Conservation (phyloP, 2,113 vertebrate genomes). For the Rhabdomys dilectus region DNA sequence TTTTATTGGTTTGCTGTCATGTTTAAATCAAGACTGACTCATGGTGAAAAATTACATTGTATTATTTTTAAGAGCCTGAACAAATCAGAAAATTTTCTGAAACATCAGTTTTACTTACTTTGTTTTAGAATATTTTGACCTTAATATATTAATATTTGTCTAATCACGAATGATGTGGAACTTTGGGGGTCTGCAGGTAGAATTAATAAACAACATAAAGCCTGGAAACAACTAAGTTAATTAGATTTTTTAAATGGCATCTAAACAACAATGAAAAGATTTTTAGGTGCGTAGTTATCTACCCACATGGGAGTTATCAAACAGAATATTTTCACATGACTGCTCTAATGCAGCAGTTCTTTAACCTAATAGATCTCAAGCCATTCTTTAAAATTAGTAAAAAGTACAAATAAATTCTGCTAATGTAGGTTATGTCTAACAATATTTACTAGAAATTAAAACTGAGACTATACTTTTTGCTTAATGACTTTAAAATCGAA, state of each 20-base stretch:
- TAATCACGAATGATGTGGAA: constrained; percentile 23
- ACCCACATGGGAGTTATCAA: not conserved
- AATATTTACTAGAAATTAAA: constrained; percentile 40
- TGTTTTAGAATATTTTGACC: constrained; percentile 27
- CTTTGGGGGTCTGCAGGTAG: not conserved
- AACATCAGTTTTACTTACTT: constrained; percentile 22
- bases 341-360: constrained; percentile 31
- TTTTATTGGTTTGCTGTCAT: not conserved
- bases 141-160: not conserved
- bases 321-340: constrained; percentile 4
- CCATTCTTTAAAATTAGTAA: constrained; percentile 4
- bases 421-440: constrained; percentile 16
- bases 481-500: constrained; percentile 45
- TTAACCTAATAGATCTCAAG: not conserved
- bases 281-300: not conserved
- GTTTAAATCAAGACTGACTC: not conserved
- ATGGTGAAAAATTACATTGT: not conserved
- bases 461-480: not conserved
- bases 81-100: not conserved
- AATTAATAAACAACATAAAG: constrained; percentile 25
- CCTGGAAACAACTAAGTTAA: not conserved
- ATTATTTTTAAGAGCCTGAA: constrained; percentile 30
- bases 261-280: not conserved
- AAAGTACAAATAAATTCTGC: not conserved
- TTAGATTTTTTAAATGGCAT: not conserved